Conservation (phyloP, 2,113 vertebrate species). For the Chlorodrepanis virens region DNA sequence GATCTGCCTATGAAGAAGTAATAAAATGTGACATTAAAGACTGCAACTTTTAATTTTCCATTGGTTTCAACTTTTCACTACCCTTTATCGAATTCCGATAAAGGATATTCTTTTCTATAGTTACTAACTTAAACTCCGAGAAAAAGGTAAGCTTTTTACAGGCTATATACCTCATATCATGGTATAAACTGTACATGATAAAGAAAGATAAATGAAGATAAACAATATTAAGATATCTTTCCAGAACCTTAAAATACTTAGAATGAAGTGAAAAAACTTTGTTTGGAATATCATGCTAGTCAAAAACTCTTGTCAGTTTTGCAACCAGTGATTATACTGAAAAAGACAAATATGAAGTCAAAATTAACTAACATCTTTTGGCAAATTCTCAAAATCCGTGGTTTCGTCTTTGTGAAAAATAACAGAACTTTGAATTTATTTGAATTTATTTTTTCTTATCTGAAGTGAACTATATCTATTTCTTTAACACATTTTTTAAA, state of each 20-base stretch:
- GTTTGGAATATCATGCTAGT: background rate
- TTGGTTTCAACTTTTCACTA: conserved; percentile 66
- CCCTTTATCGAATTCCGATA: conserved; percentile 33
- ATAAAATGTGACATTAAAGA: conserved; percentile 67
- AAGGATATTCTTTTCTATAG: conserved; percentile 33
- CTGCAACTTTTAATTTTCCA: conserved; percentile 56
- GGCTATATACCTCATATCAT: background rate
- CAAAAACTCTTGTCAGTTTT: background rate
- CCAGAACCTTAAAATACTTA: background rate
- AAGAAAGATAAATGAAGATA: background rate
- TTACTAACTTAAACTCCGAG: conserved; percentile 17
- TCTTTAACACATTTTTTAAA: background rate
- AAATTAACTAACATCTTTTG: background rate
- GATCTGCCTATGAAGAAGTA: conserved; percentile 24
- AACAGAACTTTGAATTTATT: background rate
- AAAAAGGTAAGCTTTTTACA: background rate
- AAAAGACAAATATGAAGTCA: background rate
- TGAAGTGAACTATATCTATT: background rate
- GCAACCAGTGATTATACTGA: accelerated
- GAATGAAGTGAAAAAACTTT: background rate
- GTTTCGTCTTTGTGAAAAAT: background rate
- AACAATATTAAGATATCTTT: background rate
- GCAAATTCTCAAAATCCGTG: background rate
- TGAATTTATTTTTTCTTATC: background rate
- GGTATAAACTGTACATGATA: background rate